Evolutionary conservation across 2,888 invertebrate genomes (phyloP).

Genomic region (Latheticus oryzae): DNA sequence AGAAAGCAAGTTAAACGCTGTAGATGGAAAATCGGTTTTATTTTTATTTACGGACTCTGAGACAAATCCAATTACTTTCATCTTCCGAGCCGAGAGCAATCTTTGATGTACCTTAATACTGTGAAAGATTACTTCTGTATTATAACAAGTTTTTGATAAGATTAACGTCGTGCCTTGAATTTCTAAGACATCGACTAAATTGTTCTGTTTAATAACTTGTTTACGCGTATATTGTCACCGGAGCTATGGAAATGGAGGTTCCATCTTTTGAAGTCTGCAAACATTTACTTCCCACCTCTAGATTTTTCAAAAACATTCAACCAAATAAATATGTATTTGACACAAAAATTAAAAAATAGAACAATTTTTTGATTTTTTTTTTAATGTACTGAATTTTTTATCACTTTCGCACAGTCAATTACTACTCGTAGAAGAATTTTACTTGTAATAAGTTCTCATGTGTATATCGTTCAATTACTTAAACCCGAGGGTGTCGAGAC

Average conservation of each 20-base stretch:
- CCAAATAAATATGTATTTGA: too few species aligned
- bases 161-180: constrained; percentile 59
- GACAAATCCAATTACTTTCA: constrained; percentile 62
- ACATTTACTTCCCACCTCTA: too few species aligned
- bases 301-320: too few species aligned
- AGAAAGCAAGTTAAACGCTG: constrained; percentile 40
- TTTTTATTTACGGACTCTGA: constrained; percentile 44
- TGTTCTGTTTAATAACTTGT: constrained; percentile 52
- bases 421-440: neutral
- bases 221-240: too few species aligned
- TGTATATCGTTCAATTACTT: constrained; percentile 40
- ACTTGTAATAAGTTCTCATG: constrained; percentile 16
- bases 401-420: too few species aligned
- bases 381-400: too few species aligned
- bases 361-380: too few species aligned
- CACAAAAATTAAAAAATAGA: too few species aligned
- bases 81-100: constrained; percentile 58
- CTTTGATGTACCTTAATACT: constrained; percentile 62
- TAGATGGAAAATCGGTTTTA: constrained; percentile 36
- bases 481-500: constrained; percentile 34
- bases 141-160: constrained; percentile 66
- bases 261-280: too few species aligned
- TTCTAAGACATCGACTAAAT: constrained; percentile 55
- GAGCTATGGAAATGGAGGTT: too few species aligned
- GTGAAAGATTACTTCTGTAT: constrained; percentile 64